Evolutionary conservation across 2,888 invertebrate genomes (phyloP).

Genomic region (Leuctra nigra): DNA sequence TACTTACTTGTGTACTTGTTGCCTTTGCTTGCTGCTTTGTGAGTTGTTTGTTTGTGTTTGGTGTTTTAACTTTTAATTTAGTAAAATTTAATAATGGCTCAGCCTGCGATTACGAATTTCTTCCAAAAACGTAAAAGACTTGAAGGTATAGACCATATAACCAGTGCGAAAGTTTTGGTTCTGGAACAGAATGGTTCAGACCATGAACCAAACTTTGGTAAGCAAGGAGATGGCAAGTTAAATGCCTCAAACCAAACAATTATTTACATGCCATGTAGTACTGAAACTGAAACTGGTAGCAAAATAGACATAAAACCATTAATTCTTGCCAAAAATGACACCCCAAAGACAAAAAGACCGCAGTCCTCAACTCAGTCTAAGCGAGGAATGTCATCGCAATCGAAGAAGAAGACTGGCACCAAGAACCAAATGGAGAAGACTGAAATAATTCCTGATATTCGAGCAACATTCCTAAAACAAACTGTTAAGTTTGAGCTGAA

Average conservation of each 20-base stretch:
- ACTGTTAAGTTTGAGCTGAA: constrained; percentile 23
- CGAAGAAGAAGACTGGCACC: too few species aligned
- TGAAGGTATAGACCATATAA: constrained; percentile 52
- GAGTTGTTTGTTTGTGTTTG: background rate
- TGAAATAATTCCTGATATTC: constrained; percentile 37
- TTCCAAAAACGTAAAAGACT: constrained; percentile 70
- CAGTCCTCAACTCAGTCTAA: too few species aligned
- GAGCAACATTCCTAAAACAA: constrained; percentile 37
- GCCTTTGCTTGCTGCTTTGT: too few species aligned
- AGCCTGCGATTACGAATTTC: constrained; percentile 67
- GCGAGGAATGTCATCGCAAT: too few species aligned
- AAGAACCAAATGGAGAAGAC: too few species aligned
- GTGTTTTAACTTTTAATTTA: background rate
- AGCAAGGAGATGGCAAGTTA: background rate
- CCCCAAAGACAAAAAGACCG: background rate
- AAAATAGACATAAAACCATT: too few species aligned
- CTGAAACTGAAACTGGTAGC: too few species aligned
- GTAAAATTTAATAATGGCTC: constrained; percentile 54
- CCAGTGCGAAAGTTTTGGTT: constrained; percentile 48
- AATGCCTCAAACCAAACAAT: background rate
- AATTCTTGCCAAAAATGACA: too few species aligned
- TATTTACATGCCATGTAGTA: too few species aligned
- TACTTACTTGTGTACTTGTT: too few species aligned
- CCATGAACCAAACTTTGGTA: background rate
- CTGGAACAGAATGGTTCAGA: constrained; percentile 35